These are phyloP conservation scores for Aramus guarauna DNA, from an alignment of 2,113 vertebrate species.

Conservation along the genomic window DNA sequence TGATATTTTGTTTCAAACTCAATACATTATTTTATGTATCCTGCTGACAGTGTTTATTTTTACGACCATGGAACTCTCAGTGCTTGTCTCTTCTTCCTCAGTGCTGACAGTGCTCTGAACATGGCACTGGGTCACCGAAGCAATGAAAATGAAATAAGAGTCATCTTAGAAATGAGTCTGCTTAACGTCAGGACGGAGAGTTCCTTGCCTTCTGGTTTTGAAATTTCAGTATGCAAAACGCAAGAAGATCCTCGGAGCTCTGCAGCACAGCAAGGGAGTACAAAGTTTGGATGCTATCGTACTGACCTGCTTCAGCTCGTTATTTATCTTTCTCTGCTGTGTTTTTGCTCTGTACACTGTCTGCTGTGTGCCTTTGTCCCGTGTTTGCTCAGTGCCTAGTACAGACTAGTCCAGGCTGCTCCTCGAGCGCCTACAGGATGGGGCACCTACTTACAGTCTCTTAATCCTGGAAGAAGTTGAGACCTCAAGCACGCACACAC, in stretches of 20 bases:
- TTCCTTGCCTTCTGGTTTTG: background rate
- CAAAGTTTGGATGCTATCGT: background rate
- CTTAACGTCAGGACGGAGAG: background rate
- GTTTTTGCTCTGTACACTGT: background rate
- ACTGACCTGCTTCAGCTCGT: background rate
- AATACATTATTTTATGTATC: background rate
- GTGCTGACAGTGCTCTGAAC: background rate
- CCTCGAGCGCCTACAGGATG: background rate
- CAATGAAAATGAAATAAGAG: background rate
- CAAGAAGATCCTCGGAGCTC: background rate
- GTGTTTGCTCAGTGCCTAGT: background rate
- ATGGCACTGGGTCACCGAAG: background rate
- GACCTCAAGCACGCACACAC: background rate
- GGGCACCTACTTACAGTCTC: background rate
- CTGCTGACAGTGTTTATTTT: background rate
- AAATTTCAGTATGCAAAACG: background rate
- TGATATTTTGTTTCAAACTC: background rate
- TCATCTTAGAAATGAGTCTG: background rate
- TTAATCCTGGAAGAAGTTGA: background rate
- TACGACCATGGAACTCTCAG: background rate
- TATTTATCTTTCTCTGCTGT: background rate
- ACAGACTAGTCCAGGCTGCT: background rate
- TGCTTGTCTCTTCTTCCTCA: background rate
- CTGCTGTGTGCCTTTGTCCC: background rate
- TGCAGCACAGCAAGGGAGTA: background rate